Base-by-base conservation (phyloP, 2,113 vertebrate genomes). In the Acinonyx jubatus region DNA sequence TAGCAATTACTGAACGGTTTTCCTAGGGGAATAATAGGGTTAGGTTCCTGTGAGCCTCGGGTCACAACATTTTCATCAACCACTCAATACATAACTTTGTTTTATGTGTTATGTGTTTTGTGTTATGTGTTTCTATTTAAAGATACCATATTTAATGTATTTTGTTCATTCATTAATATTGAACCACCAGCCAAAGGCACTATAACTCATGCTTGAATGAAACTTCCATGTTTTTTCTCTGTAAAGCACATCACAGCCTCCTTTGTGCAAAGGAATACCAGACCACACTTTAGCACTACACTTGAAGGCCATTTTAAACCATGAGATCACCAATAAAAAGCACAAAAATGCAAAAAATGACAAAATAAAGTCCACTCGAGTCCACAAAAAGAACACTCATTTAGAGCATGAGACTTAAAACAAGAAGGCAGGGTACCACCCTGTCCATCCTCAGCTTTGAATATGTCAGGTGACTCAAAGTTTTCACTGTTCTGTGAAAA, bases 341-440 rank as follows among this genome's bases (percentile, higher is more conserved):
- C 79, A 48, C 66, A 21, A 38, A 87, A 83, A 27, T 79, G 50
- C 25, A 55, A 69, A 61, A 4, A 10, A 36, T 14, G 23, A 23
- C 7, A 86, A 21, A 50, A 19, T 27, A 1, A 0, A 2, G 61
- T 48, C 73, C 5, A 2, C 7, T 27, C 1, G 0, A 1, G 61
- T 48, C 73, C 9, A 2, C 7, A 3, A 33, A 76, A 19, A 69
- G 19, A 79, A 19, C 33, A 7, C 74, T 33, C 13, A 3, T 33
- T 84, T 61, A 6, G 10, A 8, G 36, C 31, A 15, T 36, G 63
- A 57, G 66, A 79, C 5, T 50, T 65, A 45, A 78, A 71, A 71
- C 3, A 27, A 57, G 55, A n/a, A 48, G 48, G 18, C 23, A 41
- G 61, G 31, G 5, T 3, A 15, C 50, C 10, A 27, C 23, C 3